Conservation (phyloP, 2,113 vertebrate species). For the Tylochromis polylepis region DNA sequence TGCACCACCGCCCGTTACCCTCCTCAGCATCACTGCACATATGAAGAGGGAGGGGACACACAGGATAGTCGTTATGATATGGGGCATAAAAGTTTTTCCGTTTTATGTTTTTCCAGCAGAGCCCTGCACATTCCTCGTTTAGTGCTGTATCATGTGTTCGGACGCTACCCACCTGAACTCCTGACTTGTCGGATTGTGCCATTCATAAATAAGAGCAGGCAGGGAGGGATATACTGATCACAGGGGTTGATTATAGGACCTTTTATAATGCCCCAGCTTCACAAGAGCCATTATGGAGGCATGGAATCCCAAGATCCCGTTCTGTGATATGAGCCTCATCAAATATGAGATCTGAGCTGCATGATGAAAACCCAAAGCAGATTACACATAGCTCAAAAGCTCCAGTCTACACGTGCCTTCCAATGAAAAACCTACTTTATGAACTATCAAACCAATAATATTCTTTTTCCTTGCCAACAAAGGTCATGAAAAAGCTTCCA, state of each 20-base stretch:
- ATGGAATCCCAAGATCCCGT: constrained; percentile 56
- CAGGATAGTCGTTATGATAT: constrained; percentile 79
- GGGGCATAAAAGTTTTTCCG: constrained; percentile 86
- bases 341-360: constrained; percentile 65
- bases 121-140: constrained; percentile 80
- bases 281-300: constrained; percentile 63
- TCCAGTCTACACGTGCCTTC: constrained; percentile 14
- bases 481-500: not conserved
- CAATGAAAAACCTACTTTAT: not conserved
- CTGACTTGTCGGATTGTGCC: constrained; percentile 63
- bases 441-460: not conserved
- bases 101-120: constrained; percentile 1
- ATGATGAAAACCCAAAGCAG: constrained; percentile 59
- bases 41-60: constrained; percentile 40
- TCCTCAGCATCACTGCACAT: constrained; percentile 40
- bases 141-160: constrained; percentile 61
- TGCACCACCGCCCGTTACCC: constrained; percentile 5
- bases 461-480: not conserved
- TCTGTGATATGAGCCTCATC: constrained; percentile 50
- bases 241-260: constrained; percentile 64
- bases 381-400: constrained; percentile 47
- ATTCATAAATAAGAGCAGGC: constrained; percentile 73
- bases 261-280: constrained; percentile 55
- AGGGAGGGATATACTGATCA: constrained; percentile 52
- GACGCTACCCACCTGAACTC: constrained; percentile 54